Base-by-base conservation (phyloP, 2,113 vertebrate genomes). In the Megaceryle maxima region DNA sequence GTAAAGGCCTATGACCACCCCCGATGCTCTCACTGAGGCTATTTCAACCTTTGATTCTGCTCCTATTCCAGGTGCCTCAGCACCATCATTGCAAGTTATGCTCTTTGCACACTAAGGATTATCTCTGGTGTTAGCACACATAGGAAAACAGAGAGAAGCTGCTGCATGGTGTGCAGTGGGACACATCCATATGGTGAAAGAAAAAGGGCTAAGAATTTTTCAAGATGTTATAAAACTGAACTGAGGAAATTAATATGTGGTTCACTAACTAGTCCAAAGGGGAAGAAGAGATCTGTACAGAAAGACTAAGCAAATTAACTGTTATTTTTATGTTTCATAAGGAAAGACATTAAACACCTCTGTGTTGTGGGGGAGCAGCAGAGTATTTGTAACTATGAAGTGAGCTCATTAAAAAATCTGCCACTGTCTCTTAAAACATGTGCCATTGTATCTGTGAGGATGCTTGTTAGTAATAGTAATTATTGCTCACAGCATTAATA, bases 331-430 rank as follows among this genome's bases (percentile, higher is more conserved):
- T 55, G 11, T 62, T 90, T 83, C 28, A 21, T 15, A n/a, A 57
- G 33, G 8, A 37, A 86, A 85, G 7, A 84, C n/a, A 74, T 78
- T 50, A 86, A 88, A 70, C 20, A 12, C 2, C 76, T 83, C 41
- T 43, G 6, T 81, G 19, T 63, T 86, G 76, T 77, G 41, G 15
- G 37, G 35, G 51, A 88, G 41, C 35, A 75, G 46, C 28, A 77
- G 43, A 53, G 28, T 75, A 74, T 81, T 77, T 78, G 59, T 59
- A 74, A 70, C 46, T 74, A 60, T 37, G 20, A 85, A 75, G 44
- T 44, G 24, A 95, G 18, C 77, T 92, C 85, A 87, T 97, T 96
- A 95, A 95, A 92, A 37, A 93, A 86, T 75, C 56, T 94, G 64
- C 69, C 51, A 39, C 56, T 57, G 64, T 39, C 62, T 73, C 55